Base-by-base conservation (phyloP, 2,888 invertebrate species). In the Stegophylla sp. region DNA sequence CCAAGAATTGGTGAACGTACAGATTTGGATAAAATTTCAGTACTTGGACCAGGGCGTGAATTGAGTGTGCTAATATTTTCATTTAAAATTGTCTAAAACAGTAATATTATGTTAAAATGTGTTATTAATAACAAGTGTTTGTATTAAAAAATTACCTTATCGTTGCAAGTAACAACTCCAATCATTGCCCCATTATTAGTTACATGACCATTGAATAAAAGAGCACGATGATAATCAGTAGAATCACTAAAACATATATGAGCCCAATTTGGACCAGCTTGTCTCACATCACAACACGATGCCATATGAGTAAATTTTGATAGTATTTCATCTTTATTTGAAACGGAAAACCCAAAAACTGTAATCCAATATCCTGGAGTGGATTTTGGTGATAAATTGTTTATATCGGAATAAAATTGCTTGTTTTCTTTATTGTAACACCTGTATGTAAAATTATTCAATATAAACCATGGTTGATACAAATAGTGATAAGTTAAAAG, bases 301-400 rank as follows among this genome's bases (percentile, higher is more conserved):
- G 10, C 56, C 79, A 79, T 79, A 15, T 79, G 71, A n/a, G 45
- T 61, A 61, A 79, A 79, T 71, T 79, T 79, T 41, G 71, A 71
- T 69, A 79, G 61, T 71, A 79, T 79, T 79, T 79, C 79, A 61
- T 79, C 79, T 79, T 79, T 79, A 26, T 79, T 79, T 7, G 69
- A 59, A 20, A 71, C n/a, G 17, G 79, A 63, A 34, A 63, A 79
- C 7, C 79, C 79, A 71, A 79, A 79, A 48, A 79, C 61, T 45
- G 79, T 79, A 4, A 79, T 79, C 79, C 79, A 79, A 66, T 43
- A 53, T 13, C 48, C 59, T 0, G 34, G 10, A 61, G 23, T 9
- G 3, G 59, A 15, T 34, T 79, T 79, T n/a, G 56, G 15, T 41
- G 48, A 34, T 9, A 63, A 0, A 69, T 79, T n/a, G n/a, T 71